Base-by-base conservation (phyloP, 2,888 invertebrate genomes). In the Hemithea aestivaria region DNA sequence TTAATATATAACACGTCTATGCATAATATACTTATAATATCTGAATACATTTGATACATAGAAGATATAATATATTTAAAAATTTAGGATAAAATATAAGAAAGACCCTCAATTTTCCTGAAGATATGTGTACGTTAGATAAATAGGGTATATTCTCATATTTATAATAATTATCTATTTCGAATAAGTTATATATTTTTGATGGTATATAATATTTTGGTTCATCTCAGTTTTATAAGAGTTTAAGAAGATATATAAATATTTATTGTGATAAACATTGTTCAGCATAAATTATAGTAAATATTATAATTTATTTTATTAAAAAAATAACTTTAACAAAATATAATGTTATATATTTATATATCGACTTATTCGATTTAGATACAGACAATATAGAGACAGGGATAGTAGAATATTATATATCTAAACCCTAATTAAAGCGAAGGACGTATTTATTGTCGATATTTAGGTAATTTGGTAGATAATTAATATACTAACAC, bases 371-470 rank as follows among this genome's bases (percentile, higher is more conserved):
- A 16, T 40, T 25, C 20, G 26, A 34, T 34, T 34, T 29, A 34
- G 29, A 20, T 24, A 28, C 24, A 10, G 10, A 7, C 9, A 35
- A 12, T 20, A 28, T 25, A 33, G 5, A 20, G 33, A 27, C 16
- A 25, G 21, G 25, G 36, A 36, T 22, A 44, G 41, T 30, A 48
- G 29, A 39, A 36, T 30, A 31, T 35, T 23, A 20, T 26, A 23
- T 35, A 35, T 51, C 50, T 53, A 53, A 33, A 50, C 70, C 57
- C 76, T 83, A 83, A 62, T 84, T 85, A 85, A 84, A 85, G 85
- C 85, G 75, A 81, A 81, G 83, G 85, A 84, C 82, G 79, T 73
- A 66, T 85, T 52, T 85, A 85, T 85, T 85, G 85, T 85, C 85
- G 67, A 73, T 64, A 71, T 71, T 73, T 66, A 44, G 33, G 42